phyloP scores from a whole-genome alignment of 2,797 vertebrate species.

The Diplodus puntazzo region DNA sequence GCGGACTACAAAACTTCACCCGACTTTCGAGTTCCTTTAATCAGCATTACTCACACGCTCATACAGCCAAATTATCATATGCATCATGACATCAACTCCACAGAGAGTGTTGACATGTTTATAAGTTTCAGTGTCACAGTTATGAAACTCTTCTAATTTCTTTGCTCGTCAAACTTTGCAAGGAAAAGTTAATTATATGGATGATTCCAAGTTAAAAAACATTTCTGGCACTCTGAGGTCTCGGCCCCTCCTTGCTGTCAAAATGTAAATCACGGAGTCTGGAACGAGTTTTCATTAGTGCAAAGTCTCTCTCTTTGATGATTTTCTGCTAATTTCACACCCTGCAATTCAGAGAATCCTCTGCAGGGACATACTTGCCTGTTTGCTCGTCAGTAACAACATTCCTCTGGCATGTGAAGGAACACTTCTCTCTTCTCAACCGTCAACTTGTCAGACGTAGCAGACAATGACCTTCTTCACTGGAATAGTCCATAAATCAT shows the following conservation, averaged over 20 bases:
- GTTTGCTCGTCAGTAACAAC: conserved; percentile 26
- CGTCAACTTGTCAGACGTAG: conserved; percentile 39
- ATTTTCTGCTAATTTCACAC: conserved; percentile 37
- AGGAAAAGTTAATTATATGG: background rate
- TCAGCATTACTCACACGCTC: background rate
- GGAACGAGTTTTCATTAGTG: conserved; percentile 5
- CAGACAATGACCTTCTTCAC: conserved; percentile 58
- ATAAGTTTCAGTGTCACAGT: background rate
- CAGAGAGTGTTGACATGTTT: background rate
- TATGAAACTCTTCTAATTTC: background rate
- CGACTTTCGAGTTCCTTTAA: background rate
- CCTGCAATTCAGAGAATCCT: conserved; percentile 29
- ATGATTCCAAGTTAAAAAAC: background rate
- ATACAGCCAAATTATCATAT: background rate
- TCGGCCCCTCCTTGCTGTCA: background rate
- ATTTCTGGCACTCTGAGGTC: background rate
- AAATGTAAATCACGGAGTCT: background rate
- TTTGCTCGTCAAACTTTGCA: background rate
- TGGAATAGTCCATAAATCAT: conserved; percentile 57
- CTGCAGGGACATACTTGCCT: conserved; percentile 33
- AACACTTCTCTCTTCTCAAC: conserved; percentile 40
- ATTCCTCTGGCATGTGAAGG: conserved; percentile 46
- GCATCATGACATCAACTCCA: conserved; percentile 2
- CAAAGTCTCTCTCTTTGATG: conserved; percentile 9
- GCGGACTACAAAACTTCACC: too few relatives aligned